Conservation (phyloP, 1,140 invertebrate species). For the Brachionus paranguensis region DNA sequence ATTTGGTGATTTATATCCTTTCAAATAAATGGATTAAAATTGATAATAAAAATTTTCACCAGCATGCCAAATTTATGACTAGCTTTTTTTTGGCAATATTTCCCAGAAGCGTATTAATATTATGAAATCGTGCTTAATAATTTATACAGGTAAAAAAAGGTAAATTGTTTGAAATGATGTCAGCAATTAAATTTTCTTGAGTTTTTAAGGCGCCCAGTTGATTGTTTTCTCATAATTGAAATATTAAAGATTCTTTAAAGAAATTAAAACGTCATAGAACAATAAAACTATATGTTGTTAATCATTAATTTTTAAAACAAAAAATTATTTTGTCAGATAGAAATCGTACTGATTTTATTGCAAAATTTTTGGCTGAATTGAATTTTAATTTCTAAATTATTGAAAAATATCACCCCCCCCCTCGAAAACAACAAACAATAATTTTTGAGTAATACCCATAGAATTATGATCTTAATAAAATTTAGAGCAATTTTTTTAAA, state of each 20-base stretch:
- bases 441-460: no score
- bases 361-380: no score
- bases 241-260: background rate
- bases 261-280: background rate
- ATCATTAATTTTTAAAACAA: no score
- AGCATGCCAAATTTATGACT: background rate
- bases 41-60: background rate
- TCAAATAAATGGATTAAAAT: background rate
- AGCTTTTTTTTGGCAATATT: background rate
- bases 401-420: no score
- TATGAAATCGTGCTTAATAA: background rate
- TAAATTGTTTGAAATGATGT: background rate
- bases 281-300: background rate
- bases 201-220: background rate
- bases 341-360: no score
- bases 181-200: no score
- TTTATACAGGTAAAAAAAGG: background rate
- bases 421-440: no score
- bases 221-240: background rate
- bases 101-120: background rate
- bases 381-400: no score
- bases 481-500: no score
- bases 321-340: no score
- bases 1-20: background rate
- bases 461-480: no score